Conservation (phyloP, 2,797 vertebrate species). For the Dallia pectoralis region DNA sequence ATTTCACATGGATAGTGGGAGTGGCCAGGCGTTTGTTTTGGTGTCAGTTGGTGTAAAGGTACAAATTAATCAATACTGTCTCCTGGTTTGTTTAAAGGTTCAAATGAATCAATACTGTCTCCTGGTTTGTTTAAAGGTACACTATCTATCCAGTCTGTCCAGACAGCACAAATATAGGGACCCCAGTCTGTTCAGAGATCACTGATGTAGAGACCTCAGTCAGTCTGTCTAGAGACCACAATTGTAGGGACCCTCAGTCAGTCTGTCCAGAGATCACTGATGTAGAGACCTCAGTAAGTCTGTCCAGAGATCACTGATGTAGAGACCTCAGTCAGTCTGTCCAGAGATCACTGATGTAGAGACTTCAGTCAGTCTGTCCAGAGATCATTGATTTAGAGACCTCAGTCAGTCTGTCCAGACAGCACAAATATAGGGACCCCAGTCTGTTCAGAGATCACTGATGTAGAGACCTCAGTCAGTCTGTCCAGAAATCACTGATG, state of each 20-base stretch:
- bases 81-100: conserved; percentile 51
- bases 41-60: neutral
- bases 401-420: conserved; percentile 21
- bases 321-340: conserved; percentile 49
- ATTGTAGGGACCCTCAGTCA: conserved; percentile 30
- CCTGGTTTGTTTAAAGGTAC: no score
- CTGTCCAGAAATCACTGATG: no score
- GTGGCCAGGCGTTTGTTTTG: no score
- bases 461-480: no score
- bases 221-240: conserved; percentile 57
- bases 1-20: no score
- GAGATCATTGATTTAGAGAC: no score
- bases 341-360: conserved; percentile 46
- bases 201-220: conserved; percentile 22
- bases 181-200: conserved; percentile 7
- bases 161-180: conserved; percentile 42
- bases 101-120: conserved; percentile 51
- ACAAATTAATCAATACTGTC: no score
- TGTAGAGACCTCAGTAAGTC: conserved; percentile 26
- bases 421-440: conserved; percentile 1
- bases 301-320: neutral
- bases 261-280: conserved; percentile 45
- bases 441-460: no score
- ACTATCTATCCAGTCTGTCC: conserved; percentile 59
- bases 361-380: conserved; percentile 23